phyloP scores from a whole-genome alignment of 2,888 invertebrate species.

The Timandra comae region DNA sequence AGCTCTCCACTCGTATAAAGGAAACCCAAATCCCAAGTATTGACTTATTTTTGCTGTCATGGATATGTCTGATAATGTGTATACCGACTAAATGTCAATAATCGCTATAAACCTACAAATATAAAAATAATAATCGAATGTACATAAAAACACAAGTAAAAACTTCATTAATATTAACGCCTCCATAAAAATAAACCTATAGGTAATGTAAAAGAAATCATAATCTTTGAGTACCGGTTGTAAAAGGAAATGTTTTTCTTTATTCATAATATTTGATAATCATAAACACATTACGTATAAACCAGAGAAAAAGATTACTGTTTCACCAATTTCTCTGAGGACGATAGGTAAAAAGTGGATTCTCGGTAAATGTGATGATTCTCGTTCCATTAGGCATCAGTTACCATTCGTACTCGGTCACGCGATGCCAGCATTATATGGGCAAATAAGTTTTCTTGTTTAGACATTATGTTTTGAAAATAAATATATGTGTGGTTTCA shows the following conservation, averaged over 20 bases:
- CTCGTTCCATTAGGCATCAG: constrained; percentile 68
- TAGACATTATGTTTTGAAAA: constrained; percentile 7
- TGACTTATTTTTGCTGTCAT: too few relatives aligned
- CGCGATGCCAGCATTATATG: constrained; percentile 69
- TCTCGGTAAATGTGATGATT: constrained; percentile 65
- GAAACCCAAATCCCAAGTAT: too few relatives aligned
- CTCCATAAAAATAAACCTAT: too few relatives aligned
- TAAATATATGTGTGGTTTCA: not conserved
- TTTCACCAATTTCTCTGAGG: constrained; percentile 48
- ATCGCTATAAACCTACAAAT: too few relatives aligned
- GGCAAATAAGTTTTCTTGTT: constrained; percentile 29
- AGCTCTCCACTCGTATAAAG: too few relatives aligned
- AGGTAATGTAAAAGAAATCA: too few relatives aligned
- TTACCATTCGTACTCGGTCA: constrained; percentile 65
- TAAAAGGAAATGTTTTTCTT: not conserved
- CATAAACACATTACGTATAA: constrained; percentile 48
- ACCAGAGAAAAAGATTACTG: constrained; percentile 40
- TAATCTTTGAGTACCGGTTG: too few relatives aligned
- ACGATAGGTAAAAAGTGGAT: constrained; percentile 61
- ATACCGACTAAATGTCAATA: too few relatives aligned
- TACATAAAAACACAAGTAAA: too few relatives aligned
- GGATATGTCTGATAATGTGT: too few relatives aligned
- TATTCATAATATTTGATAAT: constrained; percentile 33
- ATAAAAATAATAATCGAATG: too few relatives aligned
- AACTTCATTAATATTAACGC: too few relatives aligned